Evolutionary conservation across 2,888 invertebrate species (phyloP).

Genomic region (Dysmachus trigonus): DNA sequence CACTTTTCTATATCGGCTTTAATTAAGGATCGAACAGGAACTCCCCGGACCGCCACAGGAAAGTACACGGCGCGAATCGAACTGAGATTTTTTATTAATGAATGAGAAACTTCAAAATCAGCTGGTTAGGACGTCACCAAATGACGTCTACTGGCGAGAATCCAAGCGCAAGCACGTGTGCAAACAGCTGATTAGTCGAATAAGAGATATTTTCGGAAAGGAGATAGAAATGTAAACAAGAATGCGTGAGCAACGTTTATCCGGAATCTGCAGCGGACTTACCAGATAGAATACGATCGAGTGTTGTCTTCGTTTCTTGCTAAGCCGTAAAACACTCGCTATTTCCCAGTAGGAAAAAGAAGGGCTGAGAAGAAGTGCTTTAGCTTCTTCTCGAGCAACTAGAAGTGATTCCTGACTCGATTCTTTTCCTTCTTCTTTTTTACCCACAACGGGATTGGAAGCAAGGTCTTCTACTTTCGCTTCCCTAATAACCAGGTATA

Average conservation of each 20-base stretch:
- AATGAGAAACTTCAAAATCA: neutral
- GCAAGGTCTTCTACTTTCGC: too few relatives aligned
- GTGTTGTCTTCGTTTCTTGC: too few relatives aligned
- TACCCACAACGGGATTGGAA: too few relatives aligned
- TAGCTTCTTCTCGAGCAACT: too few relatives aligned
- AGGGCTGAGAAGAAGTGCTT: too few relatives aligned
- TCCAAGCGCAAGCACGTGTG: neutral
- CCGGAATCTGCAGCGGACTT: neutral
- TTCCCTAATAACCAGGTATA: too few relatives aligned
- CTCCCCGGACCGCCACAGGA: neutral
- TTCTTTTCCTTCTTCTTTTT: too few relatives aligned
- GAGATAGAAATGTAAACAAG: neutral
- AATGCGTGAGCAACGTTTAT: neutral
- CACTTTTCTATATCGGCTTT: neutral
- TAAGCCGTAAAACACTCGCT: too few relatives aligned
- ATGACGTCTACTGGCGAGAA: neutral
- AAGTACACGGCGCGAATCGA: neutral
- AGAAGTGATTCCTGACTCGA: too few relatives aligned
- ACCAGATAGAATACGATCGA: neutral
- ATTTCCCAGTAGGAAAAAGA: too few relatives aligned
- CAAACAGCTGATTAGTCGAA: neutral
- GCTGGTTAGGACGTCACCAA: neutral
- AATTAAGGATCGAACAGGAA: neutral
- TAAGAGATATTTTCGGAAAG: neutral
- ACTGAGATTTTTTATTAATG: neutral